Evolutionary conservation across 2,797 vertebrate genomes (phyloP), one percentile per base, ranked within the genome.

Genomic region (Serranus cabrilla): DNA sequence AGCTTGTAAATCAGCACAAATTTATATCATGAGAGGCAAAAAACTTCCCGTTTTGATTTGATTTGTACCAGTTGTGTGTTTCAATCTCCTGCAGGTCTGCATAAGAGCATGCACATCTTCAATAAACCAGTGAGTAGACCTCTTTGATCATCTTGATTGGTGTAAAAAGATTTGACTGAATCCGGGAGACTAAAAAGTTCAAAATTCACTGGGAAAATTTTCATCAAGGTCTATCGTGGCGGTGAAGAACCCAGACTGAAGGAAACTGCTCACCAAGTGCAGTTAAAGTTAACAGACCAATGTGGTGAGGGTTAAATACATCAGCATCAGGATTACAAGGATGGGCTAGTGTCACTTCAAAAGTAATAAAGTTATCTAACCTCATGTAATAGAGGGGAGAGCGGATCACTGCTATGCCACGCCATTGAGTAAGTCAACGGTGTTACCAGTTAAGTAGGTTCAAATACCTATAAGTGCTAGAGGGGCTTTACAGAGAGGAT

Each of bases 231-330:
- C 18, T 31, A 0, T 50, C 3, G 3, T 47, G 11, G 69, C 20
- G 45, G 40, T 37, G 17, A 16, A 31, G 34, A 11, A 31, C 23
- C 13, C 13, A 40, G 37, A 70, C 17, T 9, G 16, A 12, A n/a
- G 31, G 20, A 43, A n/a, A 37, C 39, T 37, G 12, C 34, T 39
- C 31, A 37, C 27, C 14, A 37, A 23, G 42, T 37, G 14, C 54
- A 57, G 27, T 23, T 56, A 42, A 50, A 42, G 37, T 43, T 31
- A 51, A 34, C 4, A 23, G 27, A 39, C 43, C 11, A 49, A 14
- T 56, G 11, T 25, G 54, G 42, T 3, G 20, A 58, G 21, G 49
- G 31, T 43, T 57, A 57, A 57, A 69, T 49, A 69, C 27, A n/a
- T 58, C 21, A 58, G 7, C 31, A 40, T 40, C 58, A 17, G 34